Evolutionary conservation across 1,140 invertebrate genomes (phyloP), one percentile per base, ranked within the genome.

Genomic region (Lepidotrigona ventralis): DNA sequence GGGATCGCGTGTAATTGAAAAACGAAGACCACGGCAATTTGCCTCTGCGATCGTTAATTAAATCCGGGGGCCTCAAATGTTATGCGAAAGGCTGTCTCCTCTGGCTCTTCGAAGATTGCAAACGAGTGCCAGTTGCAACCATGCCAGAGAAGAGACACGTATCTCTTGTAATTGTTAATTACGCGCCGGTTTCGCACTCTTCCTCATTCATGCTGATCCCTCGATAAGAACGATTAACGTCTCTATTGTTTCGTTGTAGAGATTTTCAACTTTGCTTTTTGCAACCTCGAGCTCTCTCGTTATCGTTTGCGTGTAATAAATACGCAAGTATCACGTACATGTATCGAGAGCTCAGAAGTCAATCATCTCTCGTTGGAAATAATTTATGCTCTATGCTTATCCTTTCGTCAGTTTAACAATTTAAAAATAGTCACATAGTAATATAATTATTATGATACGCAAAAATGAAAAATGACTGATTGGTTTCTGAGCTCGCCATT

Each of bases 141-240:
- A 68, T 46, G n/a, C 63, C 64, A 68, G 80, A 68, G 33, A 33
- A 33, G 80, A 74, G 79, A 82, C 73, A 56, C n/a, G 70, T 80
- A 86, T 64, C 75, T 84, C 66, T 82, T 87, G 39, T 84, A 87
- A 86, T 87, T 84, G 77, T 77, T 87, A 87, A 87, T 87, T 87
- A 84, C 70, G 39, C 70, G 12, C 53, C 64, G 66, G 39, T 70
- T 76, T 64, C 70, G 81, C 80, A 56, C 63, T 80, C 72, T 84
- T 53, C 74, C 51, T 83, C 64, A 33, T 75, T 81, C 60, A 79
- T 9, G 17, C 11, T 69, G 75, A 75, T 87, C 14, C 19, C 19
- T 26, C 85, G 86, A 86, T 86, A 86, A 87, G 75, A 71, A 68
- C 79, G 74, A 69, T 82, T 82, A 77, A 60, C 73, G 70, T 85